Evolutionary conservation across 30 jellyfish, hydroid and myxozoan species (phyloP), one percentile per base, ranked within the genome.

Genomic region (Aurelia aurita): DNA sequence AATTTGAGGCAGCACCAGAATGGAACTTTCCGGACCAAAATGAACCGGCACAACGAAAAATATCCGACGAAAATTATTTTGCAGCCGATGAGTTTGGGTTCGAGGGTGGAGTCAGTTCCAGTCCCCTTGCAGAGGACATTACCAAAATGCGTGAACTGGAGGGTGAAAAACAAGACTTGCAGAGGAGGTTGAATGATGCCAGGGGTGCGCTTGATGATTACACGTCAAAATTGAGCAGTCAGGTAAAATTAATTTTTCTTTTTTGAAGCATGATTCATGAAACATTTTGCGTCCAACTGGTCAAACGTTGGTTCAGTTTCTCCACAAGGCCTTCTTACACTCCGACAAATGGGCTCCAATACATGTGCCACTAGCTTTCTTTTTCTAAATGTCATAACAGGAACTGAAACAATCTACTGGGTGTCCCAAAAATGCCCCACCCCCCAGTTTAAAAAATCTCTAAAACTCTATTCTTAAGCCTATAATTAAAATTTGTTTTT

Each of bases 171-270:
- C 62, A 70, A 49, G 93, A 80, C 16, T 62, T 94, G 86, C 96
- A 89, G 74, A 63, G 70, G 73, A 79, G 96, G 74, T 66, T 94
- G 70, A 64, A 34, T 46, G 96, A 89, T 21, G 96, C 97, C 31
- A 87, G 80, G 58, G 82, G 80, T 28, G 97, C 94, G 11, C 88
- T 94, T 69, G 93, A 86, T 21, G 86, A 78, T 20, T 94, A 94
- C 51, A 75, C 99, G 12, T 43, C 88, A 26, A 94, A 89, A 74
- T 53, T 94, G 53, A 93, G 76, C 61, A 32, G 70, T 58, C 97
- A 94, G 99, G 99, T 94, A 53, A 14, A 70, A 69, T 70, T 15
- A 14, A 35, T 39, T 14, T 0, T 39, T 39, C 7, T 39, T 39
- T 39, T 39, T 35, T 4, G 5, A 35, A 5, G 47, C 47, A 5